A percentile compares a stretch with the other conserved stretches of the same genome.
These are phyloP conservation scores for Dinothrombium tinctorium DNA, from an alignment of 1,140 invertebrate genomes.

Conservation along the genomic window DNA sequence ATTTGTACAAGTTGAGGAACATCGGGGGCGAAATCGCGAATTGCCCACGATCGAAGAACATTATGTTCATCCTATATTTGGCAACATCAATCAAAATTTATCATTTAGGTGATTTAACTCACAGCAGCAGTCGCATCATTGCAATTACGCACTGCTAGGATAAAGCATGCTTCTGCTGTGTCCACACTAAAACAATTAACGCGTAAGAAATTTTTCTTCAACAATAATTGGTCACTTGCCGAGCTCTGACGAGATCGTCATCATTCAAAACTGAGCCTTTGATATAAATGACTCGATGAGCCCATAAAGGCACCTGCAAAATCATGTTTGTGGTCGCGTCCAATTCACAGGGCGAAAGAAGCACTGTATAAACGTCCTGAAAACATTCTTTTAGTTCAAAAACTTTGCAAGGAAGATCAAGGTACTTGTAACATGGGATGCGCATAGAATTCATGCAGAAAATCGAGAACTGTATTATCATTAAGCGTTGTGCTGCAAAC, in stretches of 20 bases:
- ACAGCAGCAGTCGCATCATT: conserved; percentile 82
- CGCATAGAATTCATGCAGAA: conserved; percentile 92
- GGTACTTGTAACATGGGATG: conserved; percentile 59
- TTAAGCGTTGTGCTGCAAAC: conserved; percentile 83
- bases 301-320: conserved; percentile 91
- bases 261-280: conserved; percentile 85
- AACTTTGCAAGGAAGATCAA: conserved; percentile 50
- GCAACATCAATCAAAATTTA: neutral
- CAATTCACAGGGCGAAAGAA: conserved; percentile 86
- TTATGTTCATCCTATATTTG: conserved; percentile 76
- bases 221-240: too few species aligned
- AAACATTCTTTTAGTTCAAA: too few species aligned
- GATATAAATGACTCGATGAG: conserved; percentile 88
- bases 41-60: conserved; percentile 87
- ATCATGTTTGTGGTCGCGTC: conserved; percentile 95
- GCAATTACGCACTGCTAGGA: conserved; percentile 77
- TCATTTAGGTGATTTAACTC: too few species aligned
- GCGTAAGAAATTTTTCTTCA: too few species aligned
- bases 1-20: conserved; percentile 96
- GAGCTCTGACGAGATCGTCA: conserved; percentile 65
- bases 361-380: conserved; percentile 87
- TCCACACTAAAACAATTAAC: conserved; percentile 59
- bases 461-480: conserved; percentile 90
- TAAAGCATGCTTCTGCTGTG: conserved; percentile 85
- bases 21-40: conserved; percentile 85